phyloP scores from a whole-genome alignment of 2,113 vertebrate genomes.

The Centropristis striata region DNA sequence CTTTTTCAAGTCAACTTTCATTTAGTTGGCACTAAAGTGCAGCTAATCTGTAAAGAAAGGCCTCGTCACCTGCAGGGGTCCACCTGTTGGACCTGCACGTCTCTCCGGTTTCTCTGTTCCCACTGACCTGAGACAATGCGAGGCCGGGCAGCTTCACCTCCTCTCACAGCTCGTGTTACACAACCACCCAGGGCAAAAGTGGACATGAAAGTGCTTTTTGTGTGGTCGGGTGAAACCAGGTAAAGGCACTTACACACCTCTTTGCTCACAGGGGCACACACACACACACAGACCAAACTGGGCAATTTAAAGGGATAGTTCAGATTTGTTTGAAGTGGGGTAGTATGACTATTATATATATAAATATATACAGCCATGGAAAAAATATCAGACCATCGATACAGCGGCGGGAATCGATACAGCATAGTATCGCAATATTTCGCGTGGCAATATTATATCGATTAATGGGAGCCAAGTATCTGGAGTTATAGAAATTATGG shows the following conservation, averaged over 20 bases:
- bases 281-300: background rate
- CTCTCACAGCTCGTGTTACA: conserved; percentile 75
- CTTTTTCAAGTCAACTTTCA: conserved; percentile 27
- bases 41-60: conserved; percentile 72
- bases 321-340: too few relatives aligned
- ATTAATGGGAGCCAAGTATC: too few relatives aligned
- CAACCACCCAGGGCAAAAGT: conserved; percentile 62
- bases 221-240: conserved; percentile 38
- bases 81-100: conserved; percentile 60
- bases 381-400: too few relatives aligned
- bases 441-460: too few relatives aligned
- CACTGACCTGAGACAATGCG: conserved; percentile 65
- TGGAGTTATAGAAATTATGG: too few relatives aligned
- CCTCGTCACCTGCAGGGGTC: conserved; percentile 70
- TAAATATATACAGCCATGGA: too few relatives aligned
- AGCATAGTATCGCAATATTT: too few relatives aligned
- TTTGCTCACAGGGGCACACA: background rate
- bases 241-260: conserved; percentile 42
- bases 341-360: too few relatives aligned
- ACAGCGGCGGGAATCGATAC: too few relatives aligned
- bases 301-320: background rate
- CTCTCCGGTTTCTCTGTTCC: conserved; percentile 67
- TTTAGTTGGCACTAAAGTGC: conserved; percentile 45
- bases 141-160: conserved; percentile 49
- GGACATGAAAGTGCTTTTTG: conserved; percentile 70